phyloP scores from a whole-genome alignment of 2,797 vertebrate genomes.

The Mus spretus region DNA sequence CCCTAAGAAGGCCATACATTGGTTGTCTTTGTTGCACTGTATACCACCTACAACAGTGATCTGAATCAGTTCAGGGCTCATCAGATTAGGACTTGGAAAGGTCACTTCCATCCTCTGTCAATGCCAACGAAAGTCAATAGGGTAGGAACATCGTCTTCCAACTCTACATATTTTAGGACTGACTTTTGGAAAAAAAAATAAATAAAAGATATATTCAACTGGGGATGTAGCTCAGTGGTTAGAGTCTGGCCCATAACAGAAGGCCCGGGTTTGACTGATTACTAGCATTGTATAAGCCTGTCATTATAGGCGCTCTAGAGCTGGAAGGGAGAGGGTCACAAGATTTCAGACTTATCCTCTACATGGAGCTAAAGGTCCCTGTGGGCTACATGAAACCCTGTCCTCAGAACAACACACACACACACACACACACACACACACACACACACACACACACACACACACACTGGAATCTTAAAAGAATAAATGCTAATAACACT shows the following conservation, averaged over 20 bases:
- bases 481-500: not conserved
- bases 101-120: not conserved
- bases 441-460: not conserved
- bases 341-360: not conserved
- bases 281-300: too few relatives aligned
- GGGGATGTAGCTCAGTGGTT: not conserved
- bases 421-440: too few relatives aligned
- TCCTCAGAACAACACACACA: not conserved
- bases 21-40: not conserved
- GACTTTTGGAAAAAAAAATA: slow-evolving; percentile 33
- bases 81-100: slow-evolving; percentile 57
- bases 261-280: not conserved
- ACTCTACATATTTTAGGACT: not conserved
- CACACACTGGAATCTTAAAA: not conserved
- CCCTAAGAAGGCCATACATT: not conserved
- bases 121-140: not conserved
- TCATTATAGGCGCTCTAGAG: not conserved
- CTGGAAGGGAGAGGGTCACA: not conserved
- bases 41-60: slow-evolving; percentile 3
- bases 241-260: not conserved
- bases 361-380: not conserved
- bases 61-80: slow-evolving; percentile 40
- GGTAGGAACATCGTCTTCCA: not conserved
- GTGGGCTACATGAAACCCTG: not conserved
- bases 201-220: not conserved